A percentile compares a stretch with the other conserved stretches of the same genome.
Conservation (phyloP, 1,140 invertebrate genomes). For the Hycleus phaleratus region DNA sequence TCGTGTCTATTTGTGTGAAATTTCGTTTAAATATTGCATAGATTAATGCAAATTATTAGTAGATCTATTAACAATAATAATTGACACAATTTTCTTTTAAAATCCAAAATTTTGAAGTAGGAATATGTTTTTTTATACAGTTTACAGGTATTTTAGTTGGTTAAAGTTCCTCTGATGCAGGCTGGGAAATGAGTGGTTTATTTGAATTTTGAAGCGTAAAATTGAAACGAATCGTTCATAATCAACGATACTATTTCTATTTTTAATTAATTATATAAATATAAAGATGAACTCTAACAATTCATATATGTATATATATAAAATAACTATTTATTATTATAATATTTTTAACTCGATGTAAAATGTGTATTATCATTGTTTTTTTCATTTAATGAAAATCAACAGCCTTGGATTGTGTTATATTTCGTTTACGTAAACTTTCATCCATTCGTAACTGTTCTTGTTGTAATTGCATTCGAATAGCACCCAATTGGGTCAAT, state of each 20-base stretch:
- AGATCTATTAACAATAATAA: too few relatives aligned
- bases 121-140: too few relatives aligned
- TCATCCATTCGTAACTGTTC: conserved; percentile 49
- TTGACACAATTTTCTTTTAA: too few relatives aligned
- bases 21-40: too few relatives aligned
- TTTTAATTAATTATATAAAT: conserved; percentile 26
- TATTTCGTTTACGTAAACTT: conserved; percentile 32
- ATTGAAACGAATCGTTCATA: background rate
- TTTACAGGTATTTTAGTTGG: too few relatives aligned
- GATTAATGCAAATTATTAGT: too few relatives aligned
- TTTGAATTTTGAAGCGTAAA: too few relatives aligned
- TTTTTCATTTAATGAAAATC: conserved; percentile 24
- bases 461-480: conserved; percentile 47
- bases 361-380: conserved; percentile 14
- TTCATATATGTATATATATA: conserved; percentile 19
- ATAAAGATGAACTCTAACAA: conserved; percentile 37
- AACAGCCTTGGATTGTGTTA: conserved; percentile 36
- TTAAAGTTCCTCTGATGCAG: too few relatives aligned
- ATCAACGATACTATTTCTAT: conserved; percentile 10
- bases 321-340: conserved; percentile 30
- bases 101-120: too few relatives aligned
- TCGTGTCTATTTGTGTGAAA: too few relatives aligned
- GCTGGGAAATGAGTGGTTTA: too few relatives aligned
- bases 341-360: conserved; percentile 27
- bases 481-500: conserved; percentile 51